Percentiles rank a stretch among this genome's conserved stretches.
phyloP scores from a whole-genome alignment of 2,797 vertebrate species.

The Pseudomugil gertrudae region DNA sequence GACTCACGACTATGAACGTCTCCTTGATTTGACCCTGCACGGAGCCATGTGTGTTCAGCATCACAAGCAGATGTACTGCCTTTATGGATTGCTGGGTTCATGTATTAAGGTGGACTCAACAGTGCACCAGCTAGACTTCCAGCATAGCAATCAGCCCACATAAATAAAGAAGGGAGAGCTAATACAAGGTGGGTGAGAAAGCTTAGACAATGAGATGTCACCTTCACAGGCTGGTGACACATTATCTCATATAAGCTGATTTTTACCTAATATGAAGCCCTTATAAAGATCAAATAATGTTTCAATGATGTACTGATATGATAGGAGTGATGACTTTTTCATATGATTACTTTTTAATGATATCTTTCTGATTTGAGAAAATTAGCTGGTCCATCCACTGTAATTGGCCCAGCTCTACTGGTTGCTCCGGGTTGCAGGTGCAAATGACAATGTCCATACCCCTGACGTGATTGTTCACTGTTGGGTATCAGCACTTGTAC shows the following conservation, averaged over 20 bases:
- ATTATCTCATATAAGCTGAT: not conserved
- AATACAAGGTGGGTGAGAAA: constrained; percentile 13
- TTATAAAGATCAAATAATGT: not conserved
- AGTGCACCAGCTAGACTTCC: constrained; percentile 44
- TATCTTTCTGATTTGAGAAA: not conserved
- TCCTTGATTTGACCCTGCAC: constrained; percentile 71
- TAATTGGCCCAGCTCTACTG: too few species aligned
- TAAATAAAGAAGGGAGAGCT: constrained; percentile 47
- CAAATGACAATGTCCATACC: too few species aligned
- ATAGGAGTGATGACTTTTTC: too few species aligned
- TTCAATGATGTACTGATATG: too few species aligned
- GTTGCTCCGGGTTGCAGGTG: too few species aligned
- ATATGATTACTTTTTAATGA: not conserved
- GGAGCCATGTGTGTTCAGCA: constrained; percentile 71
- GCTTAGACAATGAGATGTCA: not conserved
- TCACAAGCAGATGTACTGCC: constrained; percentile 71
- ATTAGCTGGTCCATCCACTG: not conserved
- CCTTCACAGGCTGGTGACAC: too few species aligned
- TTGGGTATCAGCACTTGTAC: too few species aligned
- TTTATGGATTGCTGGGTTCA: constrained; percentile 52
- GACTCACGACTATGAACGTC: constrained; percentile 56
- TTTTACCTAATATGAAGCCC: not conserved
- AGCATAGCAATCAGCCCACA: constrained; percentile 59
- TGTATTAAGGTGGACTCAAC: constrained; percentile 57
- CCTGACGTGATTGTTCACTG: too few species aligned